Base-by-base conservation (phyloP, 1,140 invertebrate genomes). In the Lysiphlebus fabarum region DNA sequence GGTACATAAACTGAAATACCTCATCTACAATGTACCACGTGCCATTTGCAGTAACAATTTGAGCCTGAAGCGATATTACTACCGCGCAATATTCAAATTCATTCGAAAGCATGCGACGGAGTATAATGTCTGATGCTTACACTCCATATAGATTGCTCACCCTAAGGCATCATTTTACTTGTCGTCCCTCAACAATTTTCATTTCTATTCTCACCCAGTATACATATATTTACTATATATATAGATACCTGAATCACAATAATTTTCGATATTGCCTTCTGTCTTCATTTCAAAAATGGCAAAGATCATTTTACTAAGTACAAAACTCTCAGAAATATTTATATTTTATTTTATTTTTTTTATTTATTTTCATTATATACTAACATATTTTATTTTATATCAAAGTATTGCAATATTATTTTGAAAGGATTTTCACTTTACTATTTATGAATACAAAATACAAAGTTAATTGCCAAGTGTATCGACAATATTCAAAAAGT, bases 191-290 rank as follows among this genome's bases (percentile, higher is more conserved):
- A 26, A 26, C 17, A 26, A 26, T 4, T 26, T 26, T 26, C 17
- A 26, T 26, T 26, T 26, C 17, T 26, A 26, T 26, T 26, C 17
- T 14, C 41, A 57, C 14, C 7, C 14, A 41, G 9, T 51, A n/a
- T n/a, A n/a, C n/a, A n/a, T 49, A 48, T 49, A 57, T 37, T 36
- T 12, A 36, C 49, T 51, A 45, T 51, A 42, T 58, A 17, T 53
- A 33, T 53, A 59, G 47, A 53, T 49, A 50, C 41, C 55, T 42
- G 72, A 75, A 74, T 79, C 73, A 74, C 75, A 78, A 79, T 77
- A 78, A 77, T 78, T 78, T n/a, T 65, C 72, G 67, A 78, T 78
- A 78, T 78, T 79, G 75, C 76, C 73, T 74, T 66, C 72, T 72
- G 67, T 73, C 17, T 26, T 72, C 68, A 62, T 54, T 26, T 26